Evolutionary conservation across 2,888 invertebrate genomes (phyloP).

Genomic region (Toxonevra muliebris): DNA sequence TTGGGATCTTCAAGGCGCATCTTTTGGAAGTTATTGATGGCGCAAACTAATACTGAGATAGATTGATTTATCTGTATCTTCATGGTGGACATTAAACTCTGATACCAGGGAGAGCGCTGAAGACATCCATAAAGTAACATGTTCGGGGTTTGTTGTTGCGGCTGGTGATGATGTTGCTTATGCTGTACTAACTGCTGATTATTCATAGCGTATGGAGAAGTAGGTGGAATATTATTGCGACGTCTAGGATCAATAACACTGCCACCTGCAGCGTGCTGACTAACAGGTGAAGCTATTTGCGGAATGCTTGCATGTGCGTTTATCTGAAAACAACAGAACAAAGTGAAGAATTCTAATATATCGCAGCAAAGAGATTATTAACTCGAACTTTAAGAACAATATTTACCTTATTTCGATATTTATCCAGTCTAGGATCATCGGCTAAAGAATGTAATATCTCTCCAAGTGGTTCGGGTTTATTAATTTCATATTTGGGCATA

Average conservation of each 20-base stretch:
- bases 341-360: not conserved
- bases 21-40: conserved; percentile 46
- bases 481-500: conserved; percentile 32
- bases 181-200: not conserved
- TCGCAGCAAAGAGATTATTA: not conserved
- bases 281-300: not conserved
- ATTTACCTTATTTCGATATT: conserved; percentile 37
- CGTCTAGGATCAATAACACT: conserved; percentile 16
- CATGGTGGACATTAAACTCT: conserved; percentile 46
- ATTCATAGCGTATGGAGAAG: conserved; percentile 15
- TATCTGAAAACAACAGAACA: not conserved
- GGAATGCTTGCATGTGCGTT: no score
- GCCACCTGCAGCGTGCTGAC: not conserved
- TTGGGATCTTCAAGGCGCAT: conserved; percentile 41
- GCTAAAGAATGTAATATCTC: conserved; percentile 33
- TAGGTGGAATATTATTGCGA: not conserved
- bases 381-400: not conserved
- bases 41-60: conserved; percentile 46
- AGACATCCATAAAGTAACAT: conserved; percentile 46
- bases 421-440: conserved; percentile 41
- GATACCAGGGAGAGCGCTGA: conserved; percentile 49
- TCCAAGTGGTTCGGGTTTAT: conserved; percentile 37
- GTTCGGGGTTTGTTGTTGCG: conserved; percentile 38
- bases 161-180: conserved; percentile 19
- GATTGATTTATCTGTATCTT: conserved; percentile 52